A percentile compares a stretch with the other conserved stretches of the same genome.
These are phyloP conservation scores for Anarrhichthys ocellatus DNA, from an alignment of 2,113 vertebrate genomes.

Conservation along the genomic window DNA sequence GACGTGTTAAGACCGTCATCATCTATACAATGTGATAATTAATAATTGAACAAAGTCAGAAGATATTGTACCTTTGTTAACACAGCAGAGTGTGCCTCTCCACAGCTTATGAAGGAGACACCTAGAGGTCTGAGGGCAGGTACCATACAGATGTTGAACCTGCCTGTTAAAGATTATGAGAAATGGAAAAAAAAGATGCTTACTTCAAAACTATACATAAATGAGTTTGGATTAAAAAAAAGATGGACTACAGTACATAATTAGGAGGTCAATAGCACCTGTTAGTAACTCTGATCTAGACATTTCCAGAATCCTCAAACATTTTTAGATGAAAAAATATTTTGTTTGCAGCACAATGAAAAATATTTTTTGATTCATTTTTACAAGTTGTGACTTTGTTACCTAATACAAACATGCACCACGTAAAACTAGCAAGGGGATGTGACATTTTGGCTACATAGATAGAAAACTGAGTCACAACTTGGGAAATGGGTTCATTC, in stretches of 20 bases:
- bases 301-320: no score
- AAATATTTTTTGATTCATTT: neutral
- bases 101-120: slow-evolving; percentile 92
- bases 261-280: no score
- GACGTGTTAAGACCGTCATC: no score
- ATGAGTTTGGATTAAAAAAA: neutral
- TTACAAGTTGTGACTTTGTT: no score
- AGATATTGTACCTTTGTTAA: slow-evolving; percentile 87
- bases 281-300: no score
- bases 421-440: no score
- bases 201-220: neutral
- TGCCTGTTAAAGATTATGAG: slow-evolving; percentile 82
- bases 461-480: no score
- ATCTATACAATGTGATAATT: neutral
- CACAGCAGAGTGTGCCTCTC: slow-evolving; percentile 92
- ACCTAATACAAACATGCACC: no score
- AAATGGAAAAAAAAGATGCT: neutral
- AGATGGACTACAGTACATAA: neutral
- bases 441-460: no score
- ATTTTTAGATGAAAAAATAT: no score
- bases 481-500: no score
- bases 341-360: neutral
- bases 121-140: slow-evolving; percentile 91
- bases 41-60: neutral
- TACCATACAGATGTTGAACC: slow-evolving; percentile 89